A percentile compares a stretch with the other conserved stretches of the same genome.
Evolutionary conservation across 2,797 vertebrate species (phyloP).

Genomic region (Pelobates cultripes): DNA sequence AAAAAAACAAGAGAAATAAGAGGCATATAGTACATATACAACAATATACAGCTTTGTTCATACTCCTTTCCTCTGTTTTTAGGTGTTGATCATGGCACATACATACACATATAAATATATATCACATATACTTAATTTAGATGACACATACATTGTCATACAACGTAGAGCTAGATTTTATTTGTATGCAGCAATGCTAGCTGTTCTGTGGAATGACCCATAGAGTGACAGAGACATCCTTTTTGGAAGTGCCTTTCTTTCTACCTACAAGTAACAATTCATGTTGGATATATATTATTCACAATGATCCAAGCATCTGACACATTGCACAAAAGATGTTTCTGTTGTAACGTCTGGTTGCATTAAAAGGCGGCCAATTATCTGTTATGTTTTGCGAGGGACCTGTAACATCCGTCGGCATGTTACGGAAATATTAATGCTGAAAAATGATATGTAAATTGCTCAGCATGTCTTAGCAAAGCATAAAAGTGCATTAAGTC

Average conservation of each 20-base stretch:
- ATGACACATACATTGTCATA: neutral
- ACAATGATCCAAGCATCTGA: constrained; percentile 37
- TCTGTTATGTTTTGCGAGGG: constrained; percentile 8
- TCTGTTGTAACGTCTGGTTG: constrained; percentile 28
- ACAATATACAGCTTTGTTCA: too few species aligned
- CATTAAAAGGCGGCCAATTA: constrained; percentile 50
- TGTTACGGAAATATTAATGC: constrained; percentile 13
- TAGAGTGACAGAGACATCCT: constrained; percentile 23
- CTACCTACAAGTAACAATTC: constrained; percentile 22
- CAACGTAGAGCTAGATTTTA: neutral
- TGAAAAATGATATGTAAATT: constrained; percentile 20
- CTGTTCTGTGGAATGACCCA: constrained; percentile 9
- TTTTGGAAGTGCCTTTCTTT: constrained; percentile 21
- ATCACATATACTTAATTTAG: neutral
- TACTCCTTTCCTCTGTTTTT: too few species aligned
- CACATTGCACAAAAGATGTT: constrained; percentile 29
- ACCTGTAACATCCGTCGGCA: constrained; percentile 1
- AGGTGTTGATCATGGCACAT: neutral
- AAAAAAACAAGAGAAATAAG: too few species aligned
- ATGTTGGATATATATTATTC: constrained; percentile 57
- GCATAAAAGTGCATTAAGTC: neutral
- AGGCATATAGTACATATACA: too few species aligned
- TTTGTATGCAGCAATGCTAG: neutral
- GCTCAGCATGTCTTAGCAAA: neutral
- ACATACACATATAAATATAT: neutral